phyloP scores from a whole-genome alignment of 1,140 invertebrate genomes.

The Elymnias hypermnestra region DNA sequence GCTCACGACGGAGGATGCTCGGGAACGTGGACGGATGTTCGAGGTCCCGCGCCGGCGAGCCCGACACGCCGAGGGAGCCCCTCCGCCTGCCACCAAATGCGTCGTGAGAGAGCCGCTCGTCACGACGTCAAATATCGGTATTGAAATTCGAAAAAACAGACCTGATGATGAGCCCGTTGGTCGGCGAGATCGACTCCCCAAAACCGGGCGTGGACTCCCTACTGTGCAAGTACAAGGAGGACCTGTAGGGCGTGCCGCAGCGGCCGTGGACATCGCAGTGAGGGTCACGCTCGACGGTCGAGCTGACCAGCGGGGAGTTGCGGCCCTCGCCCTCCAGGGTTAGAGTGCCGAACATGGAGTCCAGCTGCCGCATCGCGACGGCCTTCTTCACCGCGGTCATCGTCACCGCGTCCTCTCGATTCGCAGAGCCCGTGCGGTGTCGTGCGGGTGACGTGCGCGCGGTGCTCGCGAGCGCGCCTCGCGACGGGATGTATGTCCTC shows the following conservation, averaged over 20 bases:
- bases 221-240: constrained; percentile 62
- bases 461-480: constrained; percentile 32
- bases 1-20: constrained; percentile 78
- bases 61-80: constrained; percentile 77
- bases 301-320: constrained; percentile 65
- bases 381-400: constrained; percentile 78
- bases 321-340: constrained; percentile 75
- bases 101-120: too few species aligned
- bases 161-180: constrained; percentile 65
- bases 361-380: constrained; percentile 81
- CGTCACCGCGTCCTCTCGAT: constrained; percentile 26
- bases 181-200: constrained; percentile 76
- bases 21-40: constrained; percentile 83
- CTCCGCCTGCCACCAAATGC: constrained; percentile 65
- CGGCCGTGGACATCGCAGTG: constrained; percentile 83
- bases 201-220: constrained; percentile 71
- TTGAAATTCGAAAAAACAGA: constrained; percentile 34
- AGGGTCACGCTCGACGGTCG: constrained; percentile 77
- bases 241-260: constrained; percentile 72
- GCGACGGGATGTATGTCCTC: constrained; percentile 62
- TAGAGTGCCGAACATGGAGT: constrained; percentile 82
- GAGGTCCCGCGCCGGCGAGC: constrained; percentile 77
- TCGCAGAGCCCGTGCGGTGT: too few species aligned
- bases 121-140: too few species aligned
- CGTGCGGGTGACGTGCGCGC: too few species aligned